A percentile compares a stretch with the other conserved stretches of the same genome.
These are phyloP conservation scores for Acanthochromis polyacanthus DNA, from an alignment of 2,113 vertebrate genomes.

Conservation along the genomic window DNA sequence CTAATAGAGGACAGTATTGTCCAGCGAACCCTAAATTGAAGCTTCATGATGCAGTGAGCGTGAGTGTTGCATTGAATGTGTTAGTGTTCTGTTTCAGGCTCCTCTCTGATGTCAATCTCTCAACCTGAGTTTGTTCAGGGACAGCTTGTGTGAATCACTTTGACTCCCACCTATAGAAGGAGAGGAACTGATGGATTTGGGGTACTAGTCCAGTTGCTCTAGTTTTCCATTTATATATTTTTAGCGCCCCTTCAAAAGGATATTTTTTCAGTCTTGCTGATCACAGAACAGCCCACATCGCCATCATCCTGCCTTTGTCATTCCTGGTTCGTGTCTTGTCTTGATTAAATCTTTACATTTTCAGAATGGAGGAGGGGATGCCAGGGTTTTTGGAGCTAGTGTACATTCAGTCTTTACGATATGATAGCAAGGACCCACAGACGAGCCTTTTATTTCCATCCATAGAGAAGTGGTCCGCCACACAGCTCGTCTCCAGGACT, in stretches of 20 bases:
- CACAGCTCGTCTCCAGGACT: conserved; percentile 30
- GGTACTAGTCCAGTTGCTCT: conserved; percentile 25
- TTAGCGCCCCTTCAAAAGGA: conserved; percentile 19
- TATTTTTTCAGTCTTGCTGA: conserved; percentile 17
- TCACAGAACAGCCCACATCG: conserved; percentile 23
- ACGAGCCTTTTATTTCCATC: conserved; percentile 3
- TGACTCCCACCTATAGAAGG: conserved; percentile 6
- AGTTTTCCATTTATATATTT: conserved; percentile 26
- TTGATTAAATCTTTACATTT: conserved; percentile 47
- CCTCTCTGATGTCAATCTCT: conserved; percentile 3
- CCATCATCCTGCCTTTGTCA: conserved; percentile 29
- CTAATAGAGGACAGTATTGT: background rate
- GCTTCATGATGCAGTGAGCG: conserved; percentile 19
- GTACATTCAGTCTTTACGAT: conserved; percentile 42
- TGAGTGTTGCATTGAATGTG: conserved; percentile 37
- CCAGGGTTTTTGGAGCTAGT: conserved; percentile 26
- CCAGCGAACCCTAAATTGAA: conserved; percentile 4
- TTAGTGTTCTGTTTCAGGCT: conserved; percentile 17
- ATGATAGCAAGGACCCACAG: conserved; percentile 2
- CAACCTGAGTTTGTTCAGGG: conserved; percentile 3
- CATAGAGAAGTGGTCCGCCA: conserved; percentile 14
- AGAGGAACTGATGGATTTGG: conserved; percentile 39
- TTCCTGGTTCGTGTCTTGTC: conserved; percentile 59
- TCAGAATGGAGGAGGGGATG: conserved; percentile 17
- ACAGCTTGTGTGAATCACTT: conserved; percentile 5